Evolutionary conservation across 2,888 invertebrate species (phyloP), one percentile per base, ranked within the genome.

Genomic region (Epirrita christyi): DNA sequence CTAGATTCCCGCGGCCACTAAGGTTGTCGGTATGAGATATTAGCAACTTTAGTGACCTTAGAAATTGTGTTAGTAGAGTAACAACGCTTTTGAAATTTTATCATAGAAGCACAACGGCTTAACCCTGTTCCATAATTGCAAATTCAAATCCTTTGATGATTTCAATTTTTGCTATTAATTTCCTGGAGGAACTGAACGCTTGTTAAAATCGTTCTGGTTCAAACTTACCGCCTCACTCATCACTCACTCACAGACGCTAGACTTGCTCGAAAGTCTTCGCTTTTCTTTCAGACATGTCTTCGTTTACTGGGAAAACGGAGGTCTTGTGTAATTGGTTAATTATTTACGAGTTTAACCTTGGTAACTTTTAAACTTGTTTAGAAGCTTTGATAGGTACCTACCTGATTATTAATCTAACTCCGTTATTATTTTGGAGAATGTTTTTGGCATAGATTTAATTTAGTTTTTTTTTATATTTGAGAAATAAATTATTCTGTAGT

Each of bases 121-220:
- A n/a, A n/a, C n/a, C n/a, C n/a, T n/a, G 34, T 11, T 34, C 41
- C 6, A 43, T 34, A 15, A 68, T 63, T 57, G 61, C 59, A 61
- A 65, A 70, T 67, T 73, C 65, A 68, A 71, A 62, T 48, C 55
- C 48, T 70, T 41, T 62, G n/a, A n/a, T 62, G 63, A 66, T 42
- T 15, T 27, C 66, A 72, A 73, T 58, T 72, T 76, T 69, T 64
- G 64, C 56, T 63, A 68, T 68, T 66, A 72, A 69, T 69, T 67
- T 57, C 64, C 56, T 36, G 52, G 63, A 72, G 65, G 61, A 66
- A 63, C 58, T 49, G 45, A 63, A 55, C 57, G 61, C 67, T 75
- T 67, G 68, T 64, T 65, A 53, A 54, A 57, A 66, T 54, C 55
- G 57, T 48, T 44, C 55, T 32, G 11, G 21, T 57, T 53, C 45